Base-by-base conservation (phyloP, 2,113 vertebrate species). In the Chroicocephalus ridibundus region DNA sequence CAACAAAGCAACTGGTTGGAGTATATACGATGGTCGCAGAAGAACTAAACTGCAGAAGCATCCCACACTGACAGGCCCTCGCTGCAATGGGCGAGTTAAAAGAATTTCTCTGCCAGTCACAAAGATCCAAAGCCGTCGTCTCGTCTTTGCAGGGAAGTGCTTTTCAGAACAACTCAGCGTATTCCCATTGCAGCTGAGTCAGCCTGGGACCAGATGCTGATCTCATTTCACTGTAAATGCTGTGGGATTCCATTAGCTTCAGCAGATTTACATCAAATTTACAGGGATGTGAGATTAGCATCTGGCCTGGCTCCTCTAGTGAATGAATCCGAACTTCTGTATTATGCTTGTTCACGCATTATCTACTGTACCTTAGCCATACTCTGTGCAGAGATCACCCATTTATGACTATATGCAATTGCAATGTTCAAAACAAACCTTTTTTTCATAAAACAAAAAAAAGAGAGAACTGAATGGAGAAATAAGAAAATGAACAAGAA, bases 221-320 rank as follows among this genome's bases (percentile, higher is more conserved):
- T 85, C 91, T 92, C 92, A 77, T 84, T 92, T 94, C 77, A 54
- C 80, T 78, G 32, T 36, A 96, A 88, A 82, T 57, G 90, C 94
- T 57, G 22, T 38, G 74, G 92, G 78, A 89, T 94, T 92, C 93
- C 86, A 96, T 94, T 88, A 91, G 87, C 91, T 93, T 93, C 91
- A 94, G 93, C 94, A 96, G 86, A 97, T 90, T 90, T 90, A 93
- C 95, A 96, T 95, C 93, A 94, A 51, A 93, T 96, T 91, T 93
- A 60, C 82, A 75, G 65, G 25, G 44, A 40, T 64, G 75, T 13
- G 76, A 94, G 95, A 96, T 93, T 93, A 93, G 85, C 83, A 92
- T 94, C 80, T 92, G 79, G 80, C 49, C 80, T 79, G 70, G 42
- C 89, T 97, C 81, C 82, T 90, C 55, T 20, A 81, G 36, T 61